These are phyloP conservation scores for Mesocricetus auratus DNA, from an alignment of 2,113 vertebrate genomes.

Conservation along the genomic window DNA sequence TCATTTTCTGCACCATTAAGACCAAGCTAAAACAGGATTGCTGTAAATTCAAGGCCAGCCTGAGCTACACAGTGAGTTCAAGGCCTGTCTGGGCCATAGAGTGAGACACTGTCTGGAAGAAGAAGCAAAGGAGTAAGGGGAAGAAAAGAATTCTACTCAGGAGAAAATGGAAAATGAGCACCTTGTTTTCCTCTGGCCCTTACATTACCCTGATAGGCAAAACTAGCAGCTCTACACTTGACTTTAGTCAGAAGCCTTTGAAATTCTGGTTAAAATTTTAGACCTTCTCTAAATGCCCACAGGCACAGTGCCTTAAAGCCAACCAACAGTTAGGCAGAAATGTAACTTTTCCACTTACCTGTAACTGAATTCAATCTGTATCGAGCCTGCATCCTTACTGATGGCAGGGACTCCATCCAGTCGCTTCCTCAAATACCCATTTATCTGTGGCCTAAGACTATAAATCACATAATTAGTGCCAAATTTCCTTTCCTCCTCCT, in stretches of 20 bases:
- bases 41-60: not conserved
- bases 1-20: not conserved
- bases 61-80: not conserved
- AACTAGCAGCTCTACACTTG: not conserved
- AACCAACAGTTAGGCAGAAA: not conserved
- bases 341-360: not conserved
- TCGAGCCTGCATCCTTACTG: not conserved
- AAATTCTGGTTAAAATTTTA: conserved; percentile 29
- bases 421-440: not conserved
- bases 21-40: not conserved
- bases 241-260: conserved; percentile 24
- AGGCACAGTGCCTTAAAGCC: not conserved
- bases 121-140: not conserved
- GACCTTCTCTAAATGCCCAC: not conserved
- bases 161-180: conserved; percentile 14
- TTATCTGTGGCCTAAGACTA: not conserved
- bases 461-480: not conserved
- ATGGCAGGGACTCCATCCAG: not conserved
- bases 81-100: not conserved
- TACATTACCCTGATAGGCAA: conserved; percentile 8
- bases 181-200: not conserved
- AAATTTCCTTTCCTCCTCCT: not conserved
- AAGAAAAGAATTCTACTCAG: not conserved
- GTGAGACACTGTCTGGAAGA: not conserved
- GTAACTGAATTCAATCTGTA: not conserved